Evolutionary conservation across 2,888 invertebrate genomes (phyloP).

Genomic region (Phengaris arion): DNA sequence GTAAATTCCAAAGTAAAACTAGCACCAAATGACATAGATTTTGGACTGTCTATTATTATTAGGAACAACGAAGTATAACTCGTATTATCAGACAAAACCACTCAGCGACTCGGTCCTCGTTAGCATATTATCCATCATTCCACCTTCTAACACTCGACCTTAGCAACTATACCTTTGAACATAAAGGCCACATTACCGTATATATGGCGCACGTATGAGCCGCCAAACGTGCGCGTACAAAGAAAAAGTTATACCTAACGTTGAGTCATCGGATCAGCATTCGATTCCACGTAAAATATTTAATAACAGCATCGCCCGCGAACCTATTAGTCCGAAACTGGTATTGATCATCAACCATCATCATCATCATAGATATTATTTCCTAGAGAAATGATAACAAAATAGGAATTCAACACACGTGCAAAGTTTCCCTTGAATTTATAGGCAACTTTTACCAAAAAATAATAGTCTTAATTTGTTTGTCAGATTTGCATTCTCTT

Average conservation of each 20-base stretch:
- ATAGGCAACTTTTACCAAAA: background rate
- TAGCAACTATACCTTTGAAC: background rate
- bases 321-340: constrained; percentile 16
- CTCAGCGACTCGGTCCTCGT: constrained; percentile 10
- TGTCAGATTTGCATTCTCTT: too few relatives aligned
- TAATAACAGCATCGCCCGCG: background rate
- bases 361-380: background rate
- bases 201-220: constrained; percentile 35
- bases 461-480: too few relatives aligned
- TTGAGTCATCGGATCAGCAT: constrained; percentile 42
- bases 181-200: background rate
- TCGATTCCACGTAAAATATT: constrained; percentile 36
- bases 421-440: background rate
- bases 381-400: background rate
- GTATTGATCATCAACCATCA: constrained; percentile 3
- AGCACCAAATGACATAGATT: background rate
- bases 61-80: background rate
- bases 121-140: background rate
- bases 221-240: constrained; percentile 41
- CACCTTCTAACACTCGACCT: background rate
- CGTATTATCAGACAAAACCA: constrained; percentile 1
- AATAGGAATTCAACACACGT: background rate
- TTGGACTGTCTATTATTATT: background rate
- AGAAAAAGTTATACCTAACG: constrained; percentile 38
- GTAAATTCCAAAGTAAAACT: background rate